A percentile compares a stretch with the other conserved stretches of the same genome.
These are phyloP conservation scores for Dinoponera quadriceps DNA, from an alignment of 1,140 invertebrate species.

Conservation along the genomic window DNA sequence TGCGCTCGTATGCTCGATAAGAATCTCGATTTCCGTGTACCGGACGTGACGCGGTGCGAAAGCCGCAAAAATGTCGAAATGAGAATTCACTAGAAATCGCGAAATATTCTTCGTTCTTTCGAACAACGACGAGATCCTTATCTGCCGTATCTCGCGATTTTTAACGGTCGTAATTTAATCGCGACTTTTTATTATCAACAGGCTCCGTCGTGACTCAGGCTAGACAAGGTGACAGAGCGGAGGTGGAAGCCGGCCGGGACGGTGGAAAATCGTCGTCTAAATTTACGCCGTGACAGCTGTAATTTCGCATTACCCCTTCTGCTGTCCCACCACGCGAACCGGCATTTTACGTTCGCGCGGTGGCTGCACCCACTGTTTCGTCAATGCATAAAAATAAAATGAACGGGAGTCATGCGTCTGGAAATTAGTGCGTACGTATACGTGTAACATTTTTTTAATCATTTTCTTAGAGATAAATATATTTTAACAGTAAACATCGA, in stretches of 20 bases:
- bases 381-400: constrained; percentile 35
- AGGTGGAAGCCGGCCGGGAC: not conserved
- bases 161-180: not conserved
- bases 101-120: not conserved
- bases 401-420: not conserved
- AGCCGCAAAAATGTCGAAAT: not conserved
- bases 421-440: constrained; percentile 6
- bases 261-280: constrained; percentile 27
- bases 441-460: not conserved
- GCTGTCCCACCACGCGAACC: not conserved
- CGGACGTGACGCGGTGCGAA: not conserved
- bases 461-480: not conserved
- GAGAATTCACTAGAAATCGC: not conserved
- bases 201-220: not conserved
- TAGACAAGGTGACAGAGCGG: not conserved
- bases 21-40: constrained; percentile 52
- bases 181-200: not conserved
- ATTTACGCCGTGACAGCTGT: constrained; percentile 28
- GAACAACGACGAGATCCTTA: not conserved
- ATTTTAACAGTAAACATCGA: not conserved
- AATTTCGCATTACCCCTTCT: constrained; percentile 10
- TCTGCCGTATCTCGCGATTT: constrained; percentile 11
- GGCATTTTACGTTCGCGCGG: constrained; percentile 24
- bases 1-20: constrained; percentile 48
- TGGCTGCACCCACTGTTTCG: constrained; percentile 21